Base-by-base conservation (phyloP, 2,113 vertebrate species). In the Cygnus atratus region DNA sequence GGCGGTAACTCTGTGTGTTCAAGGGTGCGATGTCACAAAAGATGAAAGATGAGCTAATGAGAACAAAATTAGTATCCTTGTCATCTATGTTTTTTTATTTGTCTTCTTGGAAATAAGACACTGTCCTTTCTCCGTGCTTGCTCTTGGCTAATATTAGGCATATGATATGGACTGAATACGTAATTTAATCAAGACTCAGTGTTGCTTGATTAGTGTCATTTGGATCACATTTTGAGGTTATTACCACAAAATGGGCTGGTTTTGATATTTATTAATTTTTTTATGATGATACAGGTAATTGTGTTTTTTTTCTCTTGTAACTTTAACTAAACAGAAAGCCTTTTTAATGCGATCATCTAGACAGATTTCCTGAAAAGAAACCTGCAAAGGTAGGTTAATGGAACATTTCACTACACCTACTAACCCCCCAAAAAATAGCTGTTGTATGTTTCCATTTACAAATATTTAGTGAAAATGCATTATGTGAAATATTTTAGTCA, bases 401-500 rank as follows among this genome's bases (percentile, higher is more conserved):
- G 43, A 93, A 93, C 37, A 18, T 84, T 97, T 96, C 57, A 66
- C 88, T 96, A 80, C 57, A 58, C 55, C 22, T 93, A 29, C 84
- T 91, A 93, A 94, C 57, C 33, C 44, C 43, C 12, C 41, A 28
- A 88, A 94, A 95, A 78, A 8, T 43, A 77, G 39, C 96, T 96
- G 59, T 94, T 74, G 87, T 83, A 70, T 97, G 93, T 94, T 97
- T 97, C 92, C 70, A 92, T 88, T 97, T 95, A 94, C 10, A 96
- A 95, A 92, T 88, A 78, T 90, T 96, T 95, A 90, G 81, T 96
- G 83, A 91, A 94, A 96, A 95, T 83, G 28, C 1, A 0, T 93
- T 84, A 74, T 37, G 63, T 93, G 78, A 81, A 92, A 72, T 44
- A 87, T 94, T 96, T 88, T 89, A 93, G 52, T 95, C 63, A 73